Conservation (phyloP, 2,888 invertebrate species). For the Oscheius sp. region DNA sequence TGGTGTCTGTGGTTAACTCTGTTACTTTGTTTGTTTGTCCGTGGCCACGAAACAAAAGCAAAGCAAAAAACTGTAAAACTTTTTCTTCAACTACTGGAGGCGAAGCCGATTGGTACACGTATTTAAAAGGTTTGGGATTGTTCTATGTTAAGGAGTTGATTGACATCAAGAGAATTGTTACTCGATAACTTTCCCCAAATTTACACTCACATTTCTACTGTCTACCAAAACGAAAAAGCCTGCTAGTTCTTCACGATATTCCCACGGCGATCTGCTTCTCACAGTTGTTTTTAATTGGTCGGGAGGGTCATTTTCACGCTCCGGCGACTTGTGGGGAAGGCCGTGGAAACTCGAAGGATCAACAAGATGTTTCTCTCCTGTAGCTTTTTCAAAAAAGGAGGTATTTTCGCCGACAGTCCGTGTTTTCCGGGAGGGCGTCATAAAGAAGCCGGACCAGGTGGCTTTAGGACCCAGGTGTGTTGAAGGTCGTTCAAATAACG, state of each 20-base stretch:
- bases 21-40: too few relatives aligned
- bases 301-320: constrained; percentile 36
- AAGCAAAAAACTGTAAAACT: too few relatives aligned
- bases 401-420: not conserved
- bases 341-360: not conserved
- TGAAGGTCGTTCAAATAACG: constrained; percentile 32
- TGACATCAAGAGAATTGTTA: too few relatives aligned
- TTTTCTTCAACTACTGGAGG: too few relatives aligned
- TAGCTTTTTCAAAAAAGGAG: not conserved
- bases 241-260: not conserved
- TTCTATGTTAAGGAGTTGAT: too few relatives aligned
- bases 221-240: too few relatives aligned
- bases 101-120: too few relatives aligned
- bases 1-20: too few relatives aligned
- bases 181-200: too few relatives aligned
- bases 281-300: constrained; percentile 35
- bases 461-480: constrained; percentile 24
- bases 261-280: constrained; percentile 15
- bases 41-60: too few relatives aligned
- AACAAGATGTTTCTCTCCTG: not conserved
- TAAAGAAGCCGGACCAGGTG: constrained; percentile 19
- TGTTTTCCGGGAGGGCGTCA: not conserved
- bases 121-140: too few relatives aligned
- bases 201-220: too few relatives aligned
- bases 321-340: constrained; percentile 29